These are phyloP conservation scores for Scarus forsteni DNA, from an alignment of 2,797 vertebrate genomes.

Conservation along the genomic window DNA sequence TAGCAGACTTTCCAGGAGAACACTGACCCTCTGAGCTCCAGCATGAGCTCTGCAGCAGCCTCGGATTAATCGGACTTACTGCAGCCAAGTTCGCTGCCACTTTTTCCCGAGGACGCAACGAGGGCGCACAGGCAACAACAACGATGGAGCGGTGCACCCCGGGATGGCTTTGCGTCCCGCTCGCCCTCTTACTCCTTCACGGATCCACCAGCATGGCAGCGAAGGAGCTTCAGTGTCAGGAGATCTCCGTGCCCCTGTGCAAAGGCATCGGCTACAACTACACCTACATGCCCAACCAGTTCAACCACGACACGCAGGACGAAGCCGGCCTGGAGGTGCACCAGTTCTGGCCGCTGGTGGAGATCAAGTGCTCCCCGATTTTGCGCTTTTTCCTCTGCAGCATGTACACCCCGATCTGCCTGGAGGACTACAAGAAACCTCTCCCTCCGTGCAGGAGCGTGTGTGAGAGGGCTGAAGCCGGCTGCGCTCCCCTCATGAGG, in stretches of 20 bases:
- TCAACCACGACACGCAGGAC: constrained; percentile 97
- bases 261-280: constrained; percentile 95
- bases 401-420: constrained; percentile 96
- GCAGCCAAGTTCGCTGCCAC: constrained; percentile 61
- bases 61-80: constrained; percentile 46
- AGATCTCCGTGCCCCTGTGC: constrained; percentile 94
- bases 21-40: constrained; percentile 14
- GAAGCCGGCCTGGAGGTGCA: constrained; percentile 95
- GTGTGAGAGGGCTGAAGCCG: constrained; percentile 92
- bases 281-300: constrained; percentile 97
- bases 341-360: constrained; percentile 97
- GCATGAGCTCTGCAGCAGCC: constrained; percentile 53
- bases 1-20: neutral
- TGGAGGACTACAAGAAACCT: constrained; percentile 95
- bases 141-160: constrained; percentile 72
- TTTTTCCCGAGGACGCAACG: constrained; percentile 11
- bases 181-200: constrained; percentile 52
- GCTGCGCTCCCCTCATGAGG: constrained; percentile 95
- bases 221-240: constrained; percentile 91
- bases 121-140: constrained; percentile 19
- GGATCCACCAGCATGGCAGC: constrained; percentile 72
- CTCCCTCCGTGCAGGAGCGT: constrained; percentile 94
- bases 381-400: constrained; percentile 95
- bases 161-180: constrained; percentile 78
- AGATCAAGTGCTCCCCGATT: constrained; percentile 93